Evolutionary conservation across 2,797 vertebrate species (phyloP).

Genomic region (Propithecus deckenii): DNA sequence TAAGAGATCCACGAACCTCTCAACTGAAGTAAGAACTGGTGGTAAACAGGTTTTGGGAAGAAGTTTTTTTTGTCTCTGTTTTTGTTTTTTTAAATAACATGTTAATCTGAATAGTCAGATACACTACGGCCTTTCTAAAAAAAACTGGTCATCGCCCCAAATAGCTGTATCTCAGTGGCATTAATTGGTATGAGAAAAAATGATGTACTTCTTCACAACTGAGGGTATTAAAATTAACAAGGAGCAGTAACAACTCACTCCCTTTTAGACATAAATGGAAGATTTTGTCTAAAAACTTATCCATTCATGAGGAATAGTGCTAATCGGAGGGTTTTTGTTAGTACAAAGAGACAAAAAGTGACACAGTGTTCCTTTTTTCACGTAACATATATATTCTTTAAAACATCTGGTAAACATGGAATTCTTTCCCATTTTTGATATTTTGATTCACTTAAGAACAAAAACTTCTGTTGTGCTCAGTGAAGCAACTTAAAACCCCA

Average conservation of each 20-base stretch:
- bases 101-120: conserved; percentile 4
- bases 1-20: not conserved
- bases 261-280: not conserved
- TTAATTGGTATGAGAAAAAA: not conserved
- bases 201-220: not conserved
- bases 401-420: not conserved
- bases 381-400: not conserved
- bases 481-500: not conserved
- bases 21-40: not conserved
- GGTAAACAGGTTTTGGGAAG: not conserved
- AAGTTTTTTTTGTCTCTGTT: not conserved
- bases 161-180: not conserved
- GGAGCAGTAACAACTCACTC: not conserved
- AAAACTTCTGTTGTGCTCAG: not conserved
- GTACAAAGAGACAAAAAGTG: not conserved
- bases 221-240: not conserved
- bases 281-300: not conserved
- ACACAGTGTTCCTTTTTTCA: not conserved
- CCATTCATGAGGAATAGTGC: not conserved
- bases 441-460: conserved; percentile 13
- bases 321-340: not conserved
- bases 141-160: not conserved
- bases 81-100: not conserved
- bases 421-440: not conserved
- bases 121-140: not conserved